These are phyloP conservation scores for Xiphophorus couchianus DNA, from an alignment of 2,113 vertebrate species.

Conservation along the genomic window DNA sequence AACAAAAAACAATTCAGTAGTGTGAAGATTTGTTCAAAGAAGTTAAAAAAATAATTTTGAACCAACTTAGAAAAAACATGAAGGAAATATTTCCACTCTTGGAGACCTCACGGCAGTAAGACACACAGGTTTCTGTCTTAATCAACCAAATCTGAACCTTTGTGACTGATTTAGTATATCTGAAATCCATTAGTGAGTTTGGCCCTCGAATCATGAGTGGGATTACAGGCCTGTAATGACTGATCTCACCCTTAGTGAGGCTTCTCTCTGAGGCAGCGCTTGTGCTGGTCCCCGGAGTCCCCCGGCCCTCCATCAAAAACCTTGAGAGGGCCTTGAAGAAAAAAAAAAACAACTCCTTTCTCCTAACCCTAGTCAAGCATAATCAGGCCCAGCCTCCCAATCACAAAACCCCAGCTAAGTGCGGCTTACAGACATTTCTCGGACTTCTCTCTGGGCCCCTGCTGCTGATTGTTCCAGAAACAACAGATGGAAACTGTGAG, in stretches of 20 bases:
- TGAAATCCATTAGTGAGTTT: constrained; percentile 57
- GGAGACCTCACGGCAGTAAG: constrained; percentile 11
- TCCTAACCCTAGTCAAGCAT: constrained; percentile 46
- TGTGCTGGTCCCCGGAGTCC: constrained; percentile 37
- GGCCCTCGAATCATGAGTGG: constrained; percentile 28
- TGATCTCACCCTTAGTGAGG: constrained; percentile 56
- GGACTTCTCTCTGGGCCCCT: constrained; percentile 62
- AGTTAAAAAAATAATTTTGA: background rate
- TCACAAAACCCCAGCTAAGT: constrained; percentile 81
- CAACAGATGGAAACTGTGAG: constrained; percentile 84
- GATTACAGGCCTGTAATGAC: constrained; percentile 42
- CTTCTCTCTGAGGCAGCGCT: constrained; percentile 40
- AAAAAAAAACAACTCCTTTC: constrained; percentile 54
- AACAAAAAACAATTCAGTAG: no score
- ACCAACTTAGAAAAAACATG: constrained; percentile 18
- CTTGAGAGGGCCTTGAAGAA: constrained; percentile 72
- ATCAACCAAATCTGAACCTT: constrained; percentile 30
- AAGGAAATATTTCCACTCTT: constrained; percentile 12
- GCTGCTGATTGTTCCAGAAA: constrained; percentile 83
- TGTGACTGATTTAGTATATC: constrained; percentile 59
- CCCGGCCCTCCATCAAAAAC: constrained; percentile 59
- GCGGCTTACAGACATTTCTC: constrained; percentile 66
- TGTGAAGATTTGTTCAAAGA: no score
- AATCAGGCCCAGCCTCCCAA: constrained; percentile 82
- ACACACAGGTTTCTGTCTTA: constrained; percentile 21